These are phyloP conservation scores for Melospiza georgiana DNA, from an alignment of 2,113 vertebrate species.

Conservation along the genomic window DNA sequence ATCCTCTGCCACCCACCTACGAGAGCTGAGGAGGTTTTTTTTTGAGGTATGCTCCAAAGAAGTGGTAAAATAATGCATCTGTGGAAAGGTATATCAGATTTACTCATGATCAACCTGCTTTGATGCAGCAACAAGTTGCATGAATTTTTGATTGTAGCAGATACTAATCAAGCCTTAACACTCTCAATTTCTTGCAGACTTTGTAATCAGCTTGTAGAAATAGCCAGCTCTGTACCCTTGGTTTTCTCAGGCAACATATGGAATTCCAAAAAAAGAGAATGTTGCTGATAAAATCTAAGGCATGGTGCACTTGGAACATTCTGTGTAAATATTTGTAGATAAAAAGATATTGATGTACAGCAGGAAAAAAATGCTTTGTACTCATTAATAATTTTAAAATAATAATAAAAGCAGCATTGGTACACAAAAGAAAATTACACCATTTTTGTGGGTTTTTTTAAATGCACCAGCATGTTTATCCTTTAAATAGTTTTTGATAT, in stretches of 20 bases:
- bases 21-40: neutral
- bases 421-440: neutral
- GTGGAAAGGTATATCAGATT: neutral
- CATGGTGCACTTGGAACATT: neutral
- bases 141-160: neutral
- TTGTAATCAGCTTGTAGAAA: neutral
- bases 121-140: neutral
- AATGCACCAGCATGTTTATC: neutral
- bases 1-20: neutral
- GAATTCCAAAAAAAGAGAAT: neutral
- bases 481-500: neutral
- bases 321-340: neutral
- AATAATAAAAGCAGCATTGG: neutral
- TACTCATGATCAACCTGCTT: neutral
- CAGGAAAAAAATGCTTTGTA: neutral
- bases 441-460: rapidly evolving
- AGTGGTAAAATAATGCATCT: neutral
- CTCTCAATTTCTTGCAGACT: neutral
- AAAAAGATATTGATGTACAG: neutral
- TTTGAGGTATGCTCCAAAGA: neutral
- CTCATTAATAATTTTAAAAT: neutral
- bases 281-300: neutral
- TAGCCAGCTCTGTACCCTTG: neutral
- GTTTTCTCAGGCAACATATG: neutral
- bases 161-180: neutral